Conservation (phyloP, 2,888 invertebrate species). For the Pyralis farinalis region DNA sequence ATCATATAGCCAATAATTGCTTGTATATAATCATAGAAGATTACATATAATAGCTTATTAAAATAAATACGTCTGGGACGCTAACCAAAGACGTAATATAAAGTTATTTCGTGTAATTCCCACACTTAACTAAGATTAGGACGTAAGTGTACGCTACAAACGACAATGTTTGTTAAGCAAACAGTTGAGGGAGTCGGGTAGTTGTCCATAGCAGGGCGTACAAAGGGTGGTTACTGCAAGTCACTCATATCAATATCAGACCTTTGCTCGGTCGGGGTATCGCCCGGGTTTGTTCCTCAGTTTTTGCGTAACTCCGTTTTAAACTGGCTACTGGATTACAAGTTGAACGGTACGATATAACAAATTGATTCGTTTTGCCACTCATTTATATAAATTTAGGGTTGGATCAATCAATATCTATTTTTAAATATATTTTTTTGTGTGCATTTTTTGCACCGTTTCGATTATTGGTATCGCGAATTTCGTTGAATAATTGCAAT, state of each 20-base stretch:
- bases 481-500: too few relatives aligned
- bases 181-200: conserved; percentile 39
- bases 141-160: conserved; percentile 58
- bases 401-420: too few relatives aligned
- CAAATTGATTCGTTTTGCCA: conserved; percentile 24
- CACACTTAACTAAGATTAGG: conserved; percentile 56
- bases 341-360: conserved; percentile 27
- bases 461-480: too few relatives aligned
- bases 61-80: too few relatives aligned
- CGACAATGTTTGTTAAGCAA: conserved; percentile 68
- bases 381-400: not conserved
- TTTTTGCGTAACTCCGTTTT: conserved; percentile 55
- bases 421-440: too few relatives aligned
- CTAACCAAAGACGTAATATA: too few relatives aligned
- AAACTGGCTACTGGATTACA: conserved; percentile 16
- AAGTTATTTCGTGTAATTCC: conserved; percentile 28
- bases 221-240: conserved; percentile 73
- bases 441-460: too few relatives aligned
- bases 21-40: too few relatives aligned
- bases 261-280: conserved; percentile 36
- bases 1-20: too few relatives aligned
- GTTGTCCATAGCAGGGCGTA: conserved; percentile 53
- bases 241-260: conserved; percentile 79
- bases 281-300: conserved; percentile 59
- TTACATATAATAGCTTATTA: too few relatives aligned